Evolutionary conservation across 2,888 invertebrate species (phyloP), one percentile per base, ranked within the genome.

Genomic region (Aricia artaxerxes): DNA sequence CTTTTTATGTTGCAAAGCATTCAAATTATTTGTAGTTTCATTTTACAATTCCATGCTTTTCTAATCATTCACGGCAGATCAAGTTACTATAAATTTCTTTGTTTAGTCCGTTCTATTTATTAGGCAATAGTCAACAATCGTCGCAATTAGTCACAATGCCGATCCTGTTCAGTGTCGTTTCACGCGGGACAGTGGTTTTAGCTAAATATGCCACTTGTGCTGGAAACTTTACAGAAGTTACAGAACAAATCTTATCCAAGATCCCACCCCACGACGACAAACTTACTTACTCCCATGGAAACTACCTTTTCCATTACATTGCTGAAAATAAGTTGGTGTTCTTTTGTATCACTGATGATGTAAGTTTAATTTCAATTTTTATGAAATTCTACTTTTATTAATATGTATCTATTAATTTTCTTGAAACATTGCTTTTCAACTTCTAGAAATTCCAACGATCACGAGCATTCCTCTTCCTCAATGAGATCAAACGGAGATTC

Each of bases 291-390:
- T 97, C 98, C 1, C 98, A 99, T 94, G 98, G 98, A 87, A 98
- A 97, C 88, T 99, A 98, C 89, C 92, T 99, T 77, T 99, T 99
- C 88, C 99, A 99, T 88, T 99, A 99, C 87, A 96, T 98, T 82
- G 96, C 96, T 84, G 98, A 98, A 90, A 97, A 97, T 87, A 95
- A 96, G 86, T 96, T 99, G 81, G 96, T 98, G 85, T 99, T 98
- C 90, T 97, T 99, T 95, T 99, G 99, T 88, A 99, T 99, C 81
- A 98, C 99, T 77, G 99, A 99, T 93, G 97, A 98, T 95, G 98
- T 98, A 95, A 96, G 97, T 95, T 88, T 80, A 38, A 4, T 24
- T 9, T 31, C 11, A 35, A 38, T 5, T 69, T 64, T n/a, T 64
- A 4, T 35, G 7, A 61, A 61, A 24, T 24, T 61, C 4, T 38